These are phyloP conservation scores for Merluccius polli DNA, from an alignment of 2,797 vertebrate genomes.

Conservation along the genomic window DNA sequence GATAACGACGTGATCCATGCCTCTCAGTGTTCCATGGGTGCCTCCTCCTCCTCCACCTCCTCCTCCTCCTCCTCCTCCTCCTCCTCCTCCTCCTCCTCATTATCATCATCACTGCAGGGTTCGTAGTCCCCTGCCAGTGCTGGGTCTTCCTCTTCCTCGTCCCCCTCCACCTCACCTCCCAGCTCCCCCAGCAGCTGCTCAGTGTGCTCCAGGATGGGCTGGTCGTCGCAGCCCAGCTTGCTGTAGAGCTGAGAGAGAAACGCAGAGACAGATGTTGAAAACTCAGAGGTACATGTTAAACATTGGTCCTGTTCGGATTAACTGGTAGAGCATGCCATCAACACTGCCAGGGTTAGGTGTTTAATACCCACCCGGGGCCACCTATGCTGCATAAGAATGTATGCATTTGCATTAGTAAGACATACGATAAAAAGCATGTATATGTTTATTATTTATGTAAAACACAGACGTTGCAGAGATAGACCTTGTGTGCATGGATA, in stretches of 20 bases:
- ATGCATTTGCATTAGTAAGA: too few species aligned
- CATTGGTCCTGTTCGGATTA: background rate
- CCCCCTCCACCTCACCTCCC: conserved; percentile 63
- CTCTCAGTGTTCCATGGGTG: conserved; percentile 73
- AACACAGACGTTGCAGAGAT: background rate
- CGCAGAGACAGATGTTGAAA: background rate
- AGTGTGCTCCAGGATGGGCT: conserved; percentile 69
- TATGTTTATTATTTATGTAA: background rate
- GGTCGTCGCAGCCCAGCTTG: conserved; percentile 76
- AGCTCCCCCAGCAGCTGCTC: conserved; percentile 75
- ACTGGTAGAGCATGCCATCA: background rate
- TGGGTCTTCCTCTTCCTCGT: conserved; percentile 55
- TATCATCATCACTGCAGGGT: conserved; percentile 71
- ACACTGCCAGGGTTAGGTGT: background rate
- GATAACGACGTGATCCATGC: background rate
- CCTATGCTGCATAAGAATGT: too few species aligned
- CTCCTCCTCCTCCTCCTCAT: conserved; percentile 65
- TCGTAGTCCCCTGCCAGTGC: conserved; percentile 66
- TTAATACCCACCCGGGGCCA: too few species aligned
- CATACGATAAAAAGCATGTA: background rate
- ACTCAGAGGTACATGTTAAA: background rate
- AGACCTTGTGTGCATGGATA: background rate
- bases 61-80: conserved; percentile 63
- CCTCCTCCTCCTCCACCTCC: conserved; percentile 64
- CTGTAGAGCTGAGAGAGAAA: conserved; percentile 62